Conservation (phyloP, 2,797 vertebrate genomes). For the Crax fasciolata region DNA sequence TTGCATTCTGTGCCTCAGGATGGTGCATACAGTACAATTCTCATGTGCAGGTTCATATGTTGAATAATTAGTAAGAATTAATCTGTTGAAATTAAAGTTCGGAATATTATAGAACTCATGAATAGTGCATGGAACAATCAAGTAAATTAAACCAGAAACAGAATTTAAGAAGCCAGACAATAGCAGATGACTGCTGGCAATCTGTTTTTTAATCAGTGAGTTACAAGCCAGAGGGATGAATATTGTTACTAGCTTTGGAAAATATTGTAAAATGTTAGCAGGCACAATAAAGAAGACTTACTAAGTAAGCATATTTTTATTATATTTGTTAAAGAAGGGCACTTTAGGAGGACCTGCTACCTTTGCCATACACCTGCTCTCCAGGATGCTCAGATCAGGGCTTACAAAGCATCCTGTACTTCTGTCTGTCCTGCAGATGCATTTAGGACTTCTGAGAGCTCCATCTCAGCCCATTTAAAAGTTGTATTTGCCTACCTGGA, state of each 20-base stretch:
- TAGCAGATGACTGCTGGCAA: conserved; percentile 84
- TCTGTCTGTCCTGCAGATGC: conserved; percentile 1
- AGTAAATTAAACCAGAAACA: conserved; percentile 82
- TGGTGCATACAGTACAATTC: conserved; percentile 83
- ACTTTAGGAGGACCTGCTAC: background rate
- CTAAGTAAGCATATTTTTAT: conserved; percentile 51
- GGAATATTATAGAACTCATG: conserved; percentile 89
- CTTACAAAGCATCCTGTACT: background rate
- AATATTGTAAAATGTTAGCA: conserved; percentile 68
- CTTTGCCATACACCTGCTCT: background rate
- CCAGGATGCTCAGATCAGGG: background rate
- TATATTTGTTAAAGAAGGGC: conserved; percentile 26
- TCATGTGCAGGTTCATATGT: conserved; percentile 85
- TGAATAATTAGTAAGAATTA: conserved; percentile 89
- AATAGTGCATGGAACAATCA: conserved; percentile 87
- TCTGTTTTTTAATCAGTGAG: conserved; percentile 84
- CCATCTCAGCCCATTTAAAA: background rate
- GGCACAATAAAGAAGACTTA: conserved; percentile 67
- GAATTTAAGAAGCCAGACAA: conserved; percentile 78
- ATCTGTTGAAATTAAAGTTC: conserved; percentile 88
- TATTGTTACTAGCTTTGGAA: conserved; percentile 71
- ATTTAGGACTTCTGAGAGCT: background rate
- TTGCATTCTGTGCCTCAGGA: conserved; percentile 90
- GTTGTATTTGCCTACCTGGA: conserved; percentile 32
- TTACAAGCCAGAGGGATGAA: conserved; percentile 80